Conservation (phyloP, 35 echinoderm and acorn worm genomes). For the Acanthaster planci region DNA sequence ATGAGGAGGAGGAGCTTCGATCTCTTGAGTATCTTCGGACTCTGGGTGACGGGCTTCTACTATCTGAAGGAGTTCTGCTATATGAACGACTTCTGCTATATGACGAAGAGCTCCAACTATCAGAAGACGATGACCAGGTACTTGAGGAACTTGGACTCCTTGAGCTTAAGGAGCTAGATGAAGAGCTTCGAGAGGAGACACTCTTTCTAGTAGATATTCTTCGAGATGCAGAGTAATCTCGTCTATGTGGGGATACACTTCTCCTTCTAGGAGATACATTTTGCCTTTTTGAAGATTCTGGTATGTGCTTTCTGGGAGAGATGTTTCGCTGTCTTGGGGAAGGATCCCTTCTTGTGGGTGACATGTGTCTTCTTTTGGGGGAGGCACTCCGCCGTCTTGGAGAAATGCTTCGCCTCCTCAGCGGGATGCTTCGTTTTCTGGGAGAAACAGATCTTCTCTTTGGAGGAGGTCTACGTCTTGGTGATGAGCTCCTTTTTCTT, state of each 20-base stretch:
- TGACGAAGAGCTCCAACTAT: constrained; percentile 17
- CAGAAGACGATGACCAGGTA: constrained; percentile 27
- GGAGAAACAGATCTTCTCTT: neutral
- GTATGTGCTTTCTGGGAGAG: constrained; percentile 7
- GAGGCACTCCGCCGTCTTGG: neutral
- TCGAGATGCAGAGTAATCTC: neutral
- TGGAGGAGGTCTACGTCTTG: too few relatives aligned
- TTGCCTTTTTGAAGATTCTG: neutral
- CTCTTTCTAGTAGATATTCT: neutral
- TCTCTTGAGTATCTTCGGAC: neutral
- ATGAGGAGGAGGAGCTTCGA: neutral
- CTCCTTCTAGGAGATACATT: neutral
- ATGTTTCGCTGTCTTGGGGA: neutral
- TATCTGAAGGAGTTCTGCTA: neutral
- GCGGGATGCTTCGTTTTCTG: neutral
- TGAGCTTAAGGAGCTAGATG: neutral
- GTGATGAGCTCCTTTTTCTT: neutral
- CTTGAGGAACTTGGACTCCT: constrained; percentile 39
- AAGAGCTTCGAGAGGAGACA: constrained; percentile 1
- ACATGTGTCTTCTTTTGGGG: neutral
- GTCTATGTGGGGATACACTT: neutral
- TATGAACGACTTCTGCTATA: neutral
- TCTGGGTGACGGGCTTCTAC: neutral
- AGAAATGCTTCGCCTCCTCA: neutral
- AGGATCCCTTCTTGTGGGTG: neutral